These are phyloP conservation scores for Borostomias antarcticus DNA, from an alignment of 2,797 vertebrate genomes.

Conservation along the genomic window DNA sequence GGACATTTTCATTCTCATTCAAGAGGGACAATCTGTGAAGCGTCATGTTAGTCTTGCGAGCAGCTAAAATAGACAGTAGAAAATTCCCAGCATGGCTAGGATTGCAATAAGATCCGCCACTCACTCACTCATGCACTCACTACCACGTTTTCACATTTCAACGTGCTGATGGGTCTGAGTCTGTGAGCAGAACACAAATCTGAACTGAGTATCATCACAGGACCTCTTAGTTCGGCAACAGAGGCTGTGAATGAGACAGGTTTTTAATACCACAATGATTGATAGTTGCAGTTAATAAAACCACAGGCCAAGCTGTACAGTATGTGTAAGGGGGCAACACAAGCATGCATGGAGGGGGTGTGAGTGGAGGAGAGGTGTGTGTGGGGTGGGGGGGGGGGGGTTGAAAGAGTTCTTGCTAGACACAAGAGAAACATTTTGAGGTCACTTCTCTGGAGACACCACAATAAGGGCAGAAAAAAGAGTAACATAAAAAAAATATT, in stretches of 20 bases:
- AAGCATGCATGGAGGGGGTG: not conserved
- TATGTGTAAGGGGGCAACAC: not conserved
- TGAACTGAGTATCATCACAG: not conserved
- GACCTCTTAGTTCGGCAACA: slow-evolving; percentile 7
- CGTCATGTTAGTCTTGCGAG: not conserved
- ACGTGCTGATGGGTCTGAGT: slow-evolving; percentile 14
- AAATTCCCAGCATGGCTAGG: slow-evolving; percentile 44
- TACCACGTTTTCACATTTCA: not conserved
- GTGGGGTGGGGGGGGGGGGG: not conserved
- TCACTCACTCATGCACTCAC: not conserved
- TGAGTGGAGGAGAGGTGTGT: not conserved
- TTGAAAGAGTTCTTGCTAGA: too few relatives aligned
- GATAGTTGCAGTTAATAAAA: slow-evolving; percentile 14
- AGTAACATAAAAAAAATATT: too few relatives aligned
- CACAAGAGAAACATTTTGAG: too few relatives aligned
- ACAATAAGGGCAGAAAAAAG: too few relatives aligned
- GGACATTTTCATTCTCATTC: not conserved
- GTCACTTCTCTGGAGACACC: too few relatives aligned
- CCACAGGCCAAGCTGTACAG: slow-evolving; percentile 3
- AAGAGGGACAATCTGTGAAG: not conserved
- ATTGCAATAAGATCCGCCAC: slow-evolving; percentile 44
- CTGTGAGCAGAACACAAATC: slow-evolving; percentile 8
- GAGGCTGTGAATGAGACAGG: slow-evolving; percentile 4
- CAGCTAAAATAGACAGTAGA: slow-evolving; percentile 38
- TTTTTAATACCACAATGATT: slow-evolving; percentile 6